Percentiles rank a stretch among this genome's conserved stretches.
These are phyloP conservation scores for Mesocricetus auratus DNA, from an alignment of 2,113 vertebrate species.

Conservation along the genomic window DNA sequence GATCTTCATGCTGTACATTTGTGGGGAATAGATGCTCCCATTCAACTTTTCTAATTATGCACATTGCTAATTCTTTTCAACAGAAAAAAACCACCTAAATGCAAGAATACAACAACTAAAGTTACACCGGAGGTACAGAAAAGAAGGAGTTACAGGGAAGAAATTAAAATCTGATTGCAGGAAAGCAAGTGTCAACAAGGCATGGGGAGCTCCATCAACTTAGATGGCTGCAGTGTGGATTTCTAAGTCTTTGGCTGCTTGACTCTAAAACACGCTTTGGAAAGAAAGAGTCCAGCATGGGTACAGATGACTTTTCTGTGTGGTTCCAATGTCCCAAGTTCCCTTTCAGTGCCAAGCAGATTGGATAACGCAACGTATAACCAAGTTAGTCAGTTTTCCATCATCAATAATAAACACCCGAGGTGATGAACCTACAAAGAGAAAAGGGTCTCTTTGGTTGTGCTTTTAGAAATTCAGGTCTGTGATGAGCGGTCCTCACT, in stretches of 20 bases:
- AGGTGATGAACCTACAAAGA: neutral
- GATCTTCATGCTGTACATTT: neutral
- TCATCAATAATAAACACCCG: no score
- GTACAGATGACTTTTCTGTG: neutral
- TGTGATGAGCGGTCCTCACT: neutral
- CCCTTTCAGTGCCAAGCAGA: neutral
- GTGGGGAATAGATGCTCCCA: neutral
- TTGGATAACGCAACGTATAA: neutral
- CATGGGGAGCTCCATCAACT: neutral
- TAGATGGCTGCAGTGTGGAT: neutral
- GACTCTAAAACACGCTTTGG: neutral
- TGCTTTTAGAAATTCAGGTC: neutral
- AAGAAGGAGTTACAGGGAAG: slow-evolving; percentile 7
- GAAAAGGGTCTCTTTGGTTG: neutral
- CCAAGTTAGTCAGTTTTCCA: neutral
- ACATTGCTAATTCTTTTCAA: neutral
- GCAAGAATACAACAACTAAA: neutral
- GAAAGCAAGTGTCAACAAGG: neutral
- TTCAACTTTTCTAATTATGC: neutral
- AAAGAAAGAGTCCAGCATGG: neutral
- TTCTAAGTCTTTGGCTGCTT: neutral
- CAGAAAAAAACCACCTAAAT: slow-evolving; percentile 15
- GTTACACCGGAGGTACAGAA: neutral
- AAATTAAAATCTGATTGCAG: neutral
- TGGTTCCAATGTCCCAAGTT: neutral